Evolutionary conservation across 2,888 invertebrate genomes (phyloP), one percentile per base, ranked within the genome.

Genomic region (Hemithea aestivaria): DNA sequence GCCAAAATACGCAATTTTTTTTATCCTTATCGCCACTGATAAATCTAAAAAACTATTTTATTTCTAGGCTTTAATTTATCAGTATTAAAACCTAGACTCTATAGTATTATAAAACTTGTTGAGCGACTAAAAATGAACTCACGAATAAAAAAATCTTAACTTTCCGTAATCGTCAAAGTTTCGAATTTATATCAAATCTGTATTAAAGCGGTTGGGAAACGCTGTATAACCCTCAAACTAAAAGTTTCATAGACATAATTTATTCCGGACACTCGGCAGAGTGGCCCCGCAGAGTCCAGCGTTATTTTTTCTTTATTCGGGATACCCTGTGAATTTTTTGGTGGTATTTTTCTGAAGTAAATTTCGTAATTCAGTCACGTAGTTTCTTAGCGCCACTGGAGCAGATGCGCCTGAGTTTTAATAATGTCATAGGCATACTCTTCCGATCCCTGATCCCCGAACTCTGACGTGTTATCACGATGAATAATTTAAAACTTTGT

Each of bases 171-270:
- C 46, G 48, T 37, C 32, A 51, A 58, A 62, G 48, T 62, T 64
- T 57, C 48, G 51, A 62, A 67, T 65, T 65, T 59, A 68, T 64
- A 63, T 64, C 56, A 57, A 65, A 62, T 67, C 56, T 56, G 62
- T 64, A 68, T 67, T 62, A 66, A 67, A 70, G 53, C 55, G 52
- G 62, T 55, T 57, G 59, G 56, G 25, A 53, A 24, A 23, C 41
- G 38, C 52, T 54, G 60, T 62, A 67, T 66, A 70, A 67, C 69
- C 66, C 73, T 69, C 67, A 59, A 68, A 70, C 73, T 73, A 70
- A 80, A 74, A 80, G 72, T 81, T 80, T 75, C 70, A 78, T 79
- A 75, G 79, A 64, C 74, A 81, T 81, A 81, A 83, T 81, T 81
- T 83, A 83, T 82, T 79, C 82, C 71, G 78, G 73, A 72, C 73